Evolutionary conservation across 2,797 vertebrate genomes (phyloP), one percentile per base, ranked within the genome.

Genomic region (Gephyroberyx darwinii): DNA sequence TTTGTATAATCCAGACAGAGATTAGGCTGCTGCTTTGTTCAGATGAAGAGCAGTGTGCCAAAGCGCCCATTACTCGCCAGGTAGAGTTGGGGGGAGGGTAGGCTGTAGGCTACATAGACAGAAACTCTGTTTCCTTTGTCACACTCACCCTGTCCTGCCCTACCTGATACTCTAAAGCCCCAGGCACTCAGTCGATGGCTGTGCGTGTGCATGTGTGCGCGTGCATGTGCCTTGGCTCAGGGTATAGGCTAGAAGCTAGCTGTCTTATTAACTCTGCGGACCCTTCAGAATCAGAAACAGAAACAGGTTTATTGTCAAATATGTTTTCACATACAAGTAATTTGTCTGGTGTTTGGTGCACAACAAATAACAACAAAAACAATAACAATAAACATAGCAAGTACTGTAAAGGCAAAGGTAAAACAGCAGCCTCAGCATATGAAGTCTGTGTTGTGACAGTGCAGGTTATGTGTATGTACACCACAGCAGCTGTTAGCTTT

Each of bases 41-140:
- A 51, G 71, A 67, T 67, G 33, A 50, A 54, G 22, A 45, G 60
- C 26, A 37, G 5, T 66, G 37, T 47, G 2, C 43, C 39, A 51
- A 13, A n/a, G 0, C 26, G 35, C 20, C 6, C 3, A 6, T 19
- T 14, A 47, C 8, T 57, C 63, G 37, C 12, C 59, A 73, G 67
- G 50, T 76, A 60, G 64, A 71, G 26, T n/a, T 26, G 26, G 26
- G 26, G 69, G 35, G 26, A 4, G 5, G 12, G 31, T 52, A 0
- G 55, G 20, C 75, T 80, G 37, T 26, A 80, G 71, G 71, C 69
- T 67, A 70, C 50, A 74, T 65, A 77, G 59, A 71, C 47, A 65
- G 14, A 51, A 30, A 5, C n/a, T 70, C 9, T 52, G 19, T 51
- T 74, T 67, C 22, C 35, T 55, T 60, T 41, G 60, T 72, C 33